Evolutionary conservation across 2,113 vertebrate genomes (phyloP).

Genomic region (Chaetura pelagica): DNA sequence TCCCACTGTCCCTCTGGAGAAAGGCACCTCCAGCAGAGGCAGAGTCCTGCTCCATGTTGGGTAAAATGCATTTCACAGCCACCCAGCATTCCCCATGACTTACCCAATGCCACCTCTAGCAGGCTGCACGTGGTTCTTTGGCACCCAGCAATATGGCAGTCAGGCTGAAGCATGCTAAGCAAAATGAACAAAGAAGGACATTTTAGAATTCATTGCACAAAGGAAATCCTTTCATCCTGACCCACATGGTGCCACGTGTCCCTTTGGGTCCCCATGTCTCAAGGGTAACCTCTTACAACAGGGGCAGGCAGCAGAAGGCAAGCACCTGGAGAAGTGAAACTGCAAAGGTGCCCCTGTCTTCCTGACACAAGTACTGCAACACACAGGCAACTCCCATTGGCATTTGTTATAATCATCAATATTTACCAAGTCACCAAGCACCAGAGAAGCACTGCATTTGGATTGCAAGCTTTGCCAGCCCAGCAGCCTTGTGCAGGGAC

Average conservation of each 20-base stretch:
- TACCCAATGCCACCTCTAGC: neutral
- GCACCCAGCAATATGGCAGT: neutral
- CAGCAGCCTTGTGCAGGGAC: neutral
- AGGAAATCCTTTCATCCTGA: neutral
- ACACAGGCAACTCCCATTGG: rapidly evolving
- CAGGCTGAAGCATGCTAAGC: neutral
- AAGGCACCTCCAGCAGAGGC: neutral
- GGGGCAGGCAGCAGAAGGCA: neutral
- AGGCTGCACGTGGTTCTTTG: neutral
- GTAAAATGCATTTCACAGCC: neutral
- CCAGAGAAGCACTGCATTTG: neutral
- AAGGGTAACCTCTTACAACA: too few relatives aligned
- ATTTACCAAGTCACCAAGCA: neutral
- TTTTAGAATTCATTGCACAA: neutral
- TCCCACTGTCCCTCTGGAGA: neutral
- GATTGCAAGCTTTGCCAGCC: neutral
- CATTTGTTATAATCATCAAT: neutral
- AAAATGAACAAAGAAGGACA: neutral
- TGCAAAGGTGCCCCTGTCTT: neutral
- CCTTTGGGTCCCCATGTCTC: neutral
- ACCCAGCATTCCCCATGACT: rapidly evolving
- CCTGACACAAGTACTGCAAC: rapidly evolving
- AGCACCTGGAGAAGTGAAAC: neutral
- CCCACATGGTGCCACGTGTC: rapidly evolving
- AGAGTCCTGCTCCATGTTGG: neutral